Conservation (phyloP, 1,140 invertebrate genomes). For the Drosophila hydei region DNA sequence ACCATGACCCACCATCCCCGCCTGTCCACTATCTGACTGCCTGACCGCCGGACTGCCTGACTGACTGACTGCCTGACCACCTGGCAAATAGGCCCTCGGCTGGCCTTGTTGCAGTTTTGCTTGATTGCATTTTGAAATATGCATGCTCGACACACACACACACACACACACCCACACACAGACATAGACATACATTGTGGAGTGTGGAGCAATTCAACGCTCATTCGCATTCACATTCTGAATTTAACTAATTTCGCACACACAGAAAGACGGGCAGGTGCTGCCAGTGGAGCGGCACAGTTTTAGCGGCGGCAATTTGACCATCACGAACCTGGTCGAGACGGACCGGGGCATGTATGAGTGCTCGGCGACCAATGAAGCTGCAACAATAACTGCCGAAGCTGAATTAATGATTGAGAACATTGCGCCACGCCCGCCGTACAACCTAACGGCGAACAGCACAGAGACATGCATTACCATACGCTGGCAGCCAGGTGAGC, state of each 20-base stretch:
- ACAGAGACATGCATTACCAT: constrained; percentile 91
- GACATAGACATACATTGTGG: not conserved
- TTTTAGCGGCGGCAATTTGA: constrained; percentile 93
- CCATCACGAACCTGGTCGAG: constrained; percentile 92
- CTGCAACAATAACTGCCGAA: constrained; percentile 93
- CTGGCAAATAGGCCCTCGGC: constrained; percentile 1
- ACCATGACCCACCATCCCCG: not conserved
- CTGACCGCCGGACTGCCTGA: not conserved
- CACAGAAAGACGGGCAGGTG: constrained; percentile 90
- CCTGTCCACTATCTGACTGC: not conserved
- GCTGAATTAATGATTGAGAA: constrained; percentile 95
- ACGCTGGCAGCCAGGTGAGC: constrained; percentile 90
- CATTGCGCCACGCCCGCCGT: constrained; percentile 94
- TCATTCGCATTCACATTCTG: not conserved
- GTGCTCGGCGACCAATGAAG: constrained; percentile 95
- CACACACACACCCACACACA: not conserved
- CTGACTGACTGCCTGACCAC: not conserved
- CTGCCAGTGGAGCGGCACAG: constrained; percentile 89
- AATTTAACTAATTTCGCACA: constrained; percentile 30
- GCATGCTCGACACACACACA: constrained; percentile 17
- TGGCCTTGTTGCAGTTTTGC: constrained; percentile 40
- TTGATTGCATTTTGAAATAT: constrained; percentile 78
- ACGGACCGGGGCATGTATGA: constrained; percentile 96
- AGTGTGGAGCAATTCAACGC: not conserved
- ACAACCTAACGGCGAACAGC: constrained; percentile 93